Conservation (phyloP, 2,888 invertebrate species). For the Drosophila recens region DNA sequence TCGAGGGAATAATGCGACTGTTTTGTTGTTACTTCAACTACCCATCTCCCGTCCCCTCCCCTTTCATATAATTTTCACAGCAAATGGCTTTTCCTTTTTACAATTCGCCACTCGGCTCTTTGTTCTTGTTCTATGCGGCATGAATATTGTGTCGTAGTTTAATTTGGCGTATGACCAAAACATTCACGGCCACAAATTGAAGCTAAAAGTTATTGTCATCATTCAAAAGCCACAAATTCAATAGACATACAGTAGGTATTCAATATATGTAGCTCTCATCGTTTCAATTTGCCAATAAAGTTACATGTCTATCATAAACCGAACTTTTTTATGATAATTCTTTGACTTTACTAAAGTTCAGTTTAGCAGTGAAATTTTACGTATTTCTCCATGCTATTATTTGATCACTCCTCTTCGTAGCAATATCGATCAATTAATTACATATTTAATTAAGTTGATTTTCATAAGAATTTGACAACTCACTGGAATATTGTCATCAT, state of each 20-base stretch:
- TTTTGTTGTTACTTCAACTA: slow-evolving; percentile 54
- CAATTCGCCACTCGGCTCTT: slow-evolving; percentile 20
- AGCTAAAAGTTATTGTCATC: background rate
- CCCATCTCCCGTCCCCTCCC: background rate
- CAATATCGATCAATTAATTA: too few species aligned
- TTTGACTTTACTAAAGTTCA: too few species aligned
- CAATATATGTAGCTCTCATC: background rate
- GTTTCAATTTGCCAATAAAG: background rate
- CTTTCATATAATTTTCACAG: slow-evolving; percentile 19
- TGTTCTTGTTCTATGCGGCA: slow-evolving; percentile 58
- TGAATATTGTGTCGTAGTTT: slow-evolving; percentile 72
- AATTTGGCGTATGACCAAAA: slow-evolving; percentile 52
- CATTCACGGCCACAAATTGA: slow-evolving; percentile 3
- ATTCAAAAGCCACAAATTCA: slow-evolving; percentile 2
- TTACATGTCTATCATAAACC: background rate
- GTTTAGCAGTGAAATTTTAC: too few species aligned
- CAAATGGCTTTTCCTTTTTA: slow-evolving; percentile 46
- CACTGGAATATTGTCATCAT: too few species aligned
- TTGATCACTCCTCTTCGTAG: too few species aligned
- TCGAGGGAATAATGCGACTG: slow-evolving; percentile 76
- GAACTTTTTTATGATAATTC: background rate
- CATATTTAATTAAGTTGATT: too few species aligned
- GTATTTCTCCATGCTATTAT: too few species aligned
- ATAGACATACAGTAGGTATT: background rate
- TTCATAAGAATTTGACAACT: too few species aligned